Conservation (phyloP, 2,888 invertebrate species). For the Netelia fuscicornis region DNA sequence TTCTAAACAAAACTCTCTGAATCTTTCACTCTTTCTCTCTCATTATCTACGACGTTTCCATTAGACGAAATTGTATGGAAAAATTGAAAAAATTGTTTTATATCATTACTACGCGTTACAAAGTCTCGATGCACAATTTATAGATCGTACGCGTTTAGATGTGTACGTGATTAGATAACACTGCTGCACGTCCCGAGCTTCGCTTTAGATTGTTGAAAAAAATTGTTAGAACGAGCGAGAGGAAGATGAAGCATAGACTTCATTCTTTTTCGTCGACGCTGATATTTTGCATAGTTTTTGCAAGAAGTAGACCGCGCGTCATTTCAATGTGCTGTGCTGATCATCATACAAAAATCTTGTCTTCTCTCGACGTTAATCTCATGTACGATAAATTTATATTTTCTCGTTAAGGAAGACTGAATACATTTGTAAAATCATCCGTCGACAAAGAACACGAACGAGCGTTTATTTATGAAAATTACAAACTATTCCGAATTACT, state of each 20-base stretch:
- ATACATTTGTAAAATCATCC: conserved; percentile 56
- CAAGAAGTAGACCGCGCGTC: conserved; percentile 19
- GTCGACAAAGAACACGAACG: conserved; percentile 36
- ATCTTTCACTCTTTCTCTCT: background rate
- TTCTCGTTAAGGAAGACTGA: conserved; percentile 59
- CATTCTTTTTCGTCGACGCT: conserved; percentile 21
- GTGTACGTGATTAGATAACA: conserved; percentile 9
- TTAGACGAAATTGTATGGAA: background rate
- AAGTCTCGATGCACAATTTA: conserved; percentile 16
- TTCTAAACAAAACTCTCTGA: background rate
- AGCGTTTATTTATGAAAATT: conserved; percentile 40
- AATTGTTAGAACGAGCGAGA: conserved; percentile 31
- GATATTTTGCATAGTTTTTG: conserved; percentile 34
- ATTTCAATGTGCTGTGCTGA: conserved; percentile 26
- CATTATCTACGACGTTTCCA: background rate
- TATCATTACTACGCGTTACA: background rate
- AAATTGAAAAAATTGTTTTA: conserved; percentile 19
- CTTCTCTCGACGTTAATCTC: conserved; percentile 32
- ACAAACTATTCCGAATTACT: conserved; percentile 13
- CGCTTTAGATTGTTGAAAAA: conserved; percentile 59
- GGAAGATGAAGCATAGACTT: background rate
- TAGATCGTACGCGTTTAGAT: conserved; percentile 37
- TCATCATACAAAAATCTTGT: conserved; percentile 22
- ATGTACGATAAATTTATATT: conserved; percentile 55
- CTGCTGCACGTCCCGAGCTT: conserved; percentile 53